phyloP scores from a whole-genome alignment of 2,113 vertebrate species.

The Engystomops pustulosus region DNA sequence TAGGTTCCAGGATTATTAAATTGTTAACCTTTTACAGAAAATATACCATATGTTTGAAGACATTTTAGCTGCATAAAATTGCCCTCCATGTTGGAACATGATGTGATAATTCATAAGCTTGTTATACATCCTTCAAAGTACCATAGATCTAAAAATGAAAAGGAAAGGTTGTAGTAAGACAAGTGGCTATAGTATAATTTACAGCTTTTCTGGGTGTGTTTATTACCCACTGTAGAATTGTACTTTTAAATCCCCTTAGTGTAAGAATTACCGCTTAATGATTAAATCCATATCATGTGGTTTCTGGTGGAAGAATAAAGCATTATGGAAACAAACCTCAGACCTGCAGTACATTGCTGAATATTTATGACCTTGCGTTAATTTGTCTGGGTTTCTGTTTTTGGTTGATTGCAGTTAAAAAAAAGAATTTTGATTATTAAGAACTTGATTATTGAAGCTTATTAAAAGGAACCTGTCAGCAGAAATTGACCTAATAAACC shows the following conservation, averaged over 20 bases:
- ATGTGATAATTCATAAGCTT: too few species aligned
- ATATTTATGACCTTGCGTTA: background rate
- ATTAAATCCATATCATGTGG: constrained; percentile 22
- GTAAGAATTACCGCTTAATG: constrained; percentile 7
- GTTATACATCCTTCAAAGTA: too few species aligned
- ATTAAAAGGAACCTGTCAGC: too few species aligned
- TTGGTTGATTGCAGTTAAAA: background rate
- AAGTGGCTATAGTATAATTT: background rate
- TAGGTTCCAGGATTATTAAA: too few species aligned
- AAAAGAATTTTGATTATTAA: too few species aligned
- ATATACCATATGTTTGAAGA: too few species aligned
- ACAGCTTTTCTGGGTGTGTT: background rate
- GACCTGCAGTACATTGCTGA: background rate
- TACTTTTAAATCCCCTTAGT: constrained; percentile 17
- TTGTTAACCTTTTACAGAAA: too few species aligned
- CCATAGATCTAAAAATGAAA: too few species aligned
- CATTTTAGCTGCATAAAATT: too few species aligned
- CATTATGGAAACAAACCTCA: constrained; percentile 1
- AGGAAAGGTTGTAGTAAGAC: background rate
- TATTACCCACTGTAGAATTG: background rate
- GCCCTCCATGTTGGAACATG: too few species aligned
- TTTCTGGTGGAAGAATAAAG: background rate
- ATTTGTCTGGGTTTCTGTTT: background rate
- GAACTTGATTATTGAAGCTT: too few species aligned
- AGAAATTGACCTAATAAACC: too few species aligned